phyloP scores from a whole-genome alignment of 2,113 vertebrate species.

The Sorex fumeus region DNA sequence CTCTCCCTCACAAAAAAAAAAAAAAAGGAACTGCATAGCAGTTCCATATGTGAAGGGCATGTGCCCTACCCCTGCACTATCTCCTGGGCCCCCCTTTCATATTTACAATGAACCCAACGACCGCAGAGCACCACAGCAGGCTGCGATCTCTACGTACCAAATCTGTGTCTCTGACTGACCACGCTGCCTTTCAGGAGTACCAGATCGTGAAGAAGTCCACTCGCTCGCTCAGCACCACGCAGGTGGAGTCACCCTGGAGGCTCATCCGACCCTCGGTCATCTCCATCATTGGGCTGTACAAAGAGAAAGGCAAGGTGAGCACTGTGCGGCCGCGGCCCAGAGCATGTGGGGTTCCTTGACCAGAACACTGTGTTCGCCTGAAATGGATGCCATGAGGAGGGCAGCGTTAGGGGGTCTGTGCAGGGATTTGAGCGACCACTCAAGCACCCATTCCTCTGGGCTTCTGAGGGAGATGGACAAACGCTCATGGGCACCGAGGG shows the following conservation, averaged over 20 bases:
- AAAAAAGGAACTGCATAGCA: too few species aligned
- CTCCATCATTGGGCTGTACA: constrained; percentile 98
- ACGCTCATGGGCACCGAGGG: too few species aligned
- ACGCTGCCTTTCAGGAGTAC: constrained; percentile 91
- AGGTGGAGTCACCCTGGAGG: constrained; percentile 98
- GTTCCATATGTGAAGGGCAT: too few species aligned
- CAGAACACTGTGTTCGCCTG: background rate
- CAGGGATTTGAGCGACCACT: background rate
- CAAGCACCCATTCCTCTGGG: background rate
- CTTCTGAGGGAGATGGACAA: background rate
- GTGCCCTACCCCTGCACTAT: too few species aligned
- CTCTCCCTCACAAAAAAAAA: too few species aligned
- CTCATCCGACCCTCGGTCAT: constrained; percentile 98
- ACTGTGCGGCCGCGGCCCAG: background rate
- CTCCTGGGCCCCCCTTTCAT: too few species aligned
- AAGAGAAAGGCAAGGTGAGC: constrained; percentile 98
- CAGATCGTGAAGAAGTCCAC: constrained; percentile 97
- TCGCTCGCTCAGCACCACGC: constrained; percentile 95
- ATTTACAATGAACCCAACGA: too few species aligned
- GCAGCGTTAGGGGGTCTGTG: background rate
- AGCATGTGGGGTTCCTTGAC: background rate
- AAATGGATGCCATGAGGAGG: background rate
- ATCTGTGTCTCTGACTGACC: too few species aligned
- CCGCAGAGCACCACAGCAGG: too few species aligned
- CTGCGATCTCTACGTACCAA: too few species aligned